Evolutionary conservation across 2,797 vertebrate genomes (phyloP).

Genomic region (Urocyon cinereoargenteus): DNA sequence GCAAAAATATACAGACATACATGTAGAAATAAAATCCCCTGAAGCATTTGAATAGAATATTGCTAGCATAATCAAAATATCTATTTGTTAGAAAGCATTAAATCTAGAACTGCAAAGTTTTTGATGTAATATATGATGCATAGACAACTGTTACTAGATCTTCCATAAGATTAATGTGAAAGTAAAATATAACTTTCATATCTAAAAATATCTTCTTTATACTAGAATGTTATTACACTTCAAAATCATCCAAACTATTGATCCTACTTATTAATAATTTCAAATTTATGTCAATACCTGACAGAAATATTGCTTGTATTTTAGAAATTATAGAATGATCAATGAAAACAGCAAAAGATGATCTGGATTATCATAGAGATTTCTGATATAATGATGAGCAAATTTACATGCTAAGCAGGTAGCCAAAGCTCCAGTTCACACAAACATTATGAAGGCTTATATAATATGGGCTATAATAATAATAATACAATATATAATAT

Average conservation of each 20-base stretch:
- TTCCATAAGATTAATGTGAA: not conserved
- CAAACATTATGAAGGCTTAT: not conserved
- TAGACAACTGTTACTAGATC: not conserved
- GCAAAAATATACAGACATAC: not conserved
- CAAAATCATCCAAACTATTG: not conserved
- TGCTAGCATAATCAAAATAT: not conserved
- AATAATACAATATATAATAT: not conserved
- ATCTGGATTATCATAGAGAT: not conserved
- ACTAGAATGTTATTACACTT: not conserved
- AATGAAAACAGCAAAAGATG: constrained; percentile 3
- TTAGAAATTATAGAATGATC: not conserved
- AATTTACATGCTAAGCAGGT: not conserved
- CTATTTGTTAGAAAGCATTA: not conserved
- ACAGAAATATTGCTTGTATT: not conserved
- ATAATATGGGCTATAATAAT: not conserved
- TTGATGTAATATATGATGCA: not conserved
- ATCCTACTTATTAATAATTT: not conserved
- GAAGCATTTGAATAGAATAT: not conserved
- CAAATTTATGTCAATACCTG: not conserved
- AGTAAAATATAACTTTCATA: not conserved
- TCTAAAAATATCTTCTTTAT: not conserved
- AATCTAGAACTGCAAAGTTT: not conserved
- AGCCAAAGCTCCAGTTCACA: not conserved
- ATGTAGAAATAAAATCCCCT: not conserved
- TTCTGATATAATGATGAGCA: not conserved